Evolutionary conservation across 2,797 vertebrate genomes (phyloP).

Genomic region (Philypnodon macrostomus): DNA sequence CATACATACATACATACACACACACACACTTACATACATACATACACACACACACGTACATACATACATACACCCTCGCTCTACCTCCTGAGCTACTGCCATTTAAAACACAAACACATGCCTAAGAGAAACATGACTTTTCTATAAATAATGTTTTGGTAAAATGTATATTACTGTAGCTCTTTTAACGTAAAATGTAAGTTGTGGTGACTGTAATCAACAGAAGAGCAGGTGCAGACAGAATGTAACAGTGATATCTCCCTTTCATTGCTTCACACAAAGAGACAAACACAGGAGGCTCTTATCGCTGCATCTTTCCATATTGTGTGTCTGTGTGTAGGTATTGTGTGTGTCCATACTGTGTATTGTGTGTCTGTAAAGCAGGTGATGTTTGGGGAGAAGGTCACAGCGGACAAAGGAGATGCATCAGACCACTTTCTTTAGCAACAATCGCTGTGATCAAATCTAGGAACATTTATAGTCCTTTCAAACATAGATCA

Average conservation of each 20-base stretch:
- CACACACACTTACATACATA: slow-evolving; percentile 43
- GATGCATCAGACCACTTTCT: slow-evolving; percentile 43
- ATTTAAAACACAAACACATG: too few relatives aligned
- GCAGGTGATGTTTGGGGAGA: slow-evolving; percentile 60
- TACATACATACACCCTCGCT: too few relatives aligned
- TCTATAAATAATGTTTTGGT: too few relatives aligned
- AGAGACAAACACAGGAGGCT: slow-evolving; percentile 48
- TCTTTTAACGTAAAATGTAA: not conserved
- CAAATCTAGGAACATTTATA: slow-evolving; percentile 7
- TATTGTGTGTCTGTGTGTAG: slow-evolving; percentile 5
- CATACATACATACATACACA: slow-evolving; percentile 51
- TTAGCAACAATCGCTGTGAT: slow-evolving; percentile 37
- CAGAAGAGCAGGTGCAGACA: slow-evolving; percentile 51
- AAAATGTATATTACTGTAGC: too few relatives aligned
- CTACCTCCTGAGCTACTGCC: too few relatives aligned
- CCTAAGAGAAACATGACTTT: too few relatives aligned
- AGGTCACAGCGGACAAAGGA: slow-evolving; percentile 68
- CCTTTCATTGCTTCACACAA: slow-evolving; percentile 59
- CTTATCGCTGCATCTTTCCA: slow-evolving; percentile 55
- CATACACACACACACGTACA: slow-evolving; percentile 7
- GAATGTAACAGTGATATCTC: slow-evolving; percentile 52
- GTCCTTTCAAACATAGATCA: slow-evolving; percentile 30
- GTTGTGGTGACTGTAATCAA: not conserved
- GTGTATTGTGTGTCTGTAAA: not conserved
- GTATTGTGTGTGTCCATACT: not conserved